Base-by-base conservation (phyloP, 2,888 invertebrate species). In the Seira sanloemensis region DNA sequence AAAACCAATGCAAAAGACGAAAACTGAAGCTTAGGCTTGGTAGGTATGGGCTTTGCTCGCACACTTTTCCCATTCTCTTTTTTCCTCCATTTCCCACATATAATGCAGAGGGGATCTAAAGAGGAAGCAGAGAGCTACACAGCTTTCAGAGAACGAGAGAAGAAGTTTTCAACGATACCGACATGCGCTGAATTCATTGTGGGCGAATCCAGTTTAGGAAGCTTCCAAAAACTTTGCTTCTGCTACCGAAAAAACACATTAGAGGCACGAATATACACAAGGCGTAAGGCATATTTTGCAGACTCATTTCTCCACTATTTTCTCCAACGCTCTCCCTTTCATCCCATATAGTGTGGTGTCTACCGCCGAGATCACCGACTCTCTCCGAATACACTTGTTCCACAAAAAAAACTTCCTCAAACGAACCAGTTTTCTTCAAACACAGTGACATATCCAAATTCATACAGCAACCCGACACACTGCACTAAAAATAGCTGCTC, bases 401-500 rank as follows among this genome's bases (percentile, higher is more conserved):
- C 85, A 86, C 84, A 85, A 88, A 85, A 86, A 86, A 89, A 89
- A 86, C 87, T 84, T 86, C 80, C 79, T 85, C 85, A 86, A 86
- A 84, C 87, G 87, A 87, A 72, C 77, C 87, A 85, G 85, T 86
- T 88, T 88, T 78, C 87, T 79, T 62, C 85, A 86, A 79, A 87
- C 86, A 87, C 88, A 87, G 84, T 78, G 84, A 75, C 78, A 78
- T 78, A 84, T 77, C 87, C 88, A 88, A 76, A 86, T 78, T 85
- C 87, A 86, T 81, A 84, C 87, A 86, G 85, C 86, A 86, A 87
- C 87, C 86, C 86, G 85, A 86, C 86, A 88, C 87, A 85, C 82
- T 76, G 77, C 87, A 87, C 88, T 88, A 89, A 89, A 89, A 88
- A 89, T 89, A 89, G 86, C 88, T 86, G 82, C 76, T 81, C 85